phyloP scores from a whole-genome alignment of 2,797 vertebrate genomes.

The Ambastaia sidthimunki region DNA sequence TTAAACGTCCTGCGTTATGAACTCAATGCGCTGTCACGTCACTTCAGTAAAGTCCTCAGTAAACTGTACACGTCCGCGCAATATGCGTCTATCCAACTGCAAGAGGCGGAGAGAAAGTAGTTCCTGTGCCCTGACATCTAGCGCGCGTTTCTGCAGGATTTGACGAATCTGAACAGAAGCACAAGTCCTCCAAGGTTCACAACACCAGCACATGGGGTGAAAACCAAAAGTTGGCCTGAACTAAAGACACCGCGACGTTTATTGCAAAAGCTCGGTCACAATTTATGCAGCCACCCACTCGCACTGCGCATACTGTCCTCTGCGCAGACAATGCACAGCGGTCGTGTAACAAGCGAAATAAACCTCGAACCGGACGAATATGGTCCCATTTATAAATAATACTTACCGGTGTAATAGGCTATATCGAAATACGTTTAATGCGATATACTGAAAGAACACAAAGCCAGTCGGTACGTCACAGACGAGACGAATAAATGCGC shows the following conservation, averaged over 20 bases:
- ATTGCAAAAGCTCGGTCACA: constrained; percentile 18
- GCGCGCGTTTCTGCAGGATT: background rate
- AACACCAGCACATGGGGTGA: background rate
- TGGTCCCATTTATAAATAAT: background rate
- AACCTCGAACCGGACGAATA: background rate
- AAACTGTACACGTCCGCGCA: constrained; percentile 29
- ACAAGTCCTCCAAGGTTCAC: background rate
- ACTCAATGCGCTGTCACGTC: background rate
- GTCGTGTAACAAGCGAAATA: background rate
- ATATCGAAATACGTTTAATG: constrained; percentile 6
- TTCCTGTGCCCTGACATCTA: constrained; percentile 42
- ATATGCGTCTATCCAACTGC: constrained; percentile 43
- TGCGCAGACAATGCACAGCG: constrained; percentile 41
- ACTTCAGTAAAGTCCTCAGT: constrained; percentile 34
- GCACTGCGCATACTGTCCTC: constrained; percentile 57
- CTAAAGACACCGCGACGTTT: background rate
- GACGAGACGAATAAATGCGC: constrained; percentile 59
- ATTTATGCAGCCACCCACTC: constrained; percentile 45
- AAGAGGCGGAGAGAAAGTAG: constrained; percentile 64
- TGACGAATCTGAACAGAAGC: background rate
- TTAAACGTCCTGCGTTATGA: background rate
- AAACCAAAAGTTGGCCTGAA: background rate
- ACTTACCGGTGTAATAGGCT: constrained; percentile 43
- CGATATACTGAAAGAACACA: constrained; percentile 32
- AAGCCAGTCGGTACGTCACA: constrained; percentile 58